Evolutionary conservation across 2,797 vertebrate species (phyloP).

Genomic region (Gymnocypris eckloni): DNA sequence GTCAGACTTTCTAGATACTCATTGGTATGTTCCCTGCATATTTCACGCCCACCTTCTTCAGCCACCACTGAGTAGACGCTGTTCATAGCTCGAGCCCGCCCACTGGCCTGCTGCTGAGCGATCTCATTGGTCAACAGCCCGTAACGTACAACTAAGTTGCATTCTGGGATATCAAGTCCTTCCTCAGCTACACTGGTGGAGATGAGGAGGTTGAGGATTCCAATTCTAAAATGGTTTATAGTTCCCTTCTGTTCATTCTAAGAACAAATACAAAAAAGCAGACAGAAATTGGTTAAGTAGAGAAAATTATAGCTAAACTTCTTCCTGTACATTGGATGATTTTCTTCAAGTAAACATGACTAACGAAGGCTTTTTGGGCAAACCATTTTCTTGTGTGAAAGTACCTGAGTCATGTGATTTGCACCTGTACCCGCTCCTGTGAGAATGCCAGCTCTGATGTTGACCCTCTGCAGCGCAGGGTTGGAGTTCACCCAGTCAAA

Average conservation of each 20-base stretch:
- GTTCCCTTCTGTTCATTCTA: conserved; percentile 81
- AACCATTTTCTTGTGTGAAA: background rate
- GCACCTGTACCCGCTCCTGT: conserved; percentile 83
- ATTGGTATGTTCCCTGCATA: conserved; percentile 80
- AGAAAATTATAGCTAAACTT: background rate
- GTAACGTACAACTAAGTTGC: conserved; percentile 91
- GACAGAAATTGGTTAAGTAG: background rate
- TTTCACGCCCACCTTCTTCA: conserved; percentile 78
- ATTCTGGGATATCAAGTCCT: conserved; percentile 91
- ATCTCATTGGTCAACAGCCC: conserved; percentile 96
- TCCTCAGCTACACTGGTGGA: conserved; percentile 95
- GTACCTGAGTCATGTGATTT: conserved; percentile 89
- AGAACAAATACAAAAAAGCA: background rate
- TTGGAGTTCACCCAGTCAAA: conserved; percentile 82
- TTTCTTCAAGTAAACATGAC: background rate
- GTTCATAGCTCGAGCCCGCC: conserved; percentile 84
- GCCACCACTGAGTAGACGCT: conserved; percentile 90
- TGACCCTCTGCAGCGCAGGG: conserved; percentile 56
- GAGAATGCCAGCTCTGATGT: conserved; percentile 80
- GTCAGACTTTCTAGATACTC: conserved; percentile 84
- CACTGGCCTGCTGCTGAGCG: conserved; percentile 91
- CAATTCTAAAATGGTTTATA: conserved; percentile 81
- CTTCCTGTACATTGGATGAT: background rate
- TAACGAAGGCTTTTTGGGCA: background rate
- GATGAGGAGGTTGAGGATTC: conserved; percentile 88